These are phyloP conservation scores for Sceloporus tristichus DNA, from an alignment of 2,113 vertebrate species.

Conservation along the genomic window DNA sequence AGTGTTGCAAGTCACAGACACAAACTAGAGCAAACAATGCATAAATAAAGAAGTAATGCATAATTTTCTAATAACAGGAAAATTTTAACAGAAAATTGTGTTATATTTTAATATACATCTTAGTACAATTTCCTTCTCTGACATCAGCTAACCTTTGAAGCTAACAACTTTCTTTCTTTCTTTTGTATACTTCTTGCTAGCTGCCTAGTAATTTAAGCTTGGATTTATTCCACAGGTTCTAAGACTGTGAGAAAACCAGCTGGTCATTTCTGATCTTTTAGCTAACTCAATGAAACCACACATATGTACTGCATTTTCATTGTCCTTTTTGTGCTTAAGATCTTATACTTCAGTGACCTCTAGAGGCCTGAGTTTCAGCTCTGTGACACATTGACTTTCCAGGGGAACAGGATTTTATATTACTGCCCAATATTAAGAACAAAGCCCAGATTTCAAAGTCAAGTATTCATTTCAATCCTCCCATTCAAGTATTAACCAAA, in stretches of 20 bases:
- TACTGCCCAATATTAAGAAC: background rate
- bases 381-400: conserved; percentile 4
- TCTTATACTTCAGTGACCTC: conserved; percentile 66
- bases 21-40: background rate
- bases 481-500: too few species aligned
- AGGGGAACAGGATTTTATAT: background rate
- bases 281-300: background rate
- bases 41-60: too few species aligned
- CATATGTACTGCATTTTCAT: rapidly evolving
- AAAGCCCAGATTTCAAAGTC: rapidly evolving
- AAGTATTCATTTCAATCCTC: background rate
- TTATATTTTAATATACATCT: background rate
- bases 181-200: conserved; percentile 25
- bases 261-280: conserved; percentile 26
- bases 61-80: background rate
- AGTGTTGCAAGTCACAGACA: too few species aligned
- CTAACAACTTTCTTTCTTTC: background rate
- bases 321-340: background rate
- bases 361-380: conserved; percentile 64
- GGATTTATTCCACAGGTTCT: conserved; percentile 5
- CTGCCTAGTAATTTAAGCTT: conserved; percentile 26
- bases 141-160: conserved; percentile 10
- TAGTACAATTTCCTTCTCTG: background rate
- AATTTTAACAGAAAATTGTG: background rate
- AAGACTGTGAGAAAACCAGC: conserved; percentile 23